phyloP scores from a whole-genome alignment of 2,113 vertebrate species.

The Glaucomys volans region DNA sequence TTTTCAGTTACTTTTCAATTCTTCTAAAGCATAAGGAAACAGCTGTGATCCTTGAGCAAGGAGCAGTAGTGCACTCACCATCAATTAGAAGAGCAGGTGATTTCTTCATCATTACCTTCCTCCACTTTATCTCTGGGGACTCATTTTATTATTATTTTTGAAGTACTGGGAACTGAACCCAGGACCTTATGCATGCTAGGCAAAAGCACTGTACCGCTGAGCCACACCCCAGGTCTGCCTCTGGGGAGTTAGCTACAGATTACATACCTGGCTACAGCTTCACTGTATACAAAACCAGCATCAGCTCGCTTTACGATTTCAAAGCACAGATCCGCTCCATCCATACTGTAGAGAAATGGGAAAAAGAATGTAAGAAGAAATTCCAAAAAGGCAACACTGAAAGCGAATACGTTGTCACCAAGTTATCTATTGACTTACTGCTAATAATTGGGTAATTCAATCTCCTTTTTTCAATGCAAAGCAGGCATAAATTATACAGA shows the following conservation, averaged over 20 bases:
- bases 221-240: too few relatives aligned
- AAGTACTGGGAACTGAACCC: too few relatives aligned
- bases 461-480: constrained; percentile 38
- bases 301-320: constrained; percentile 97
- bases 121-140: constrained; percentile 46
- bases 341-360: constrained; percentile 90
- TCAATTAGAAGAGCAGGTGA: constrained; percentile 30
- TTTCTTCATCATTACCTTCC: constrained; percentile 43
- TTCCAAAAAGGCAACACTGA: constrained; percentile 50
- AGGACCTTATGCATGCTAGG: too few relatives aligned
- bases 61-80: neutral
- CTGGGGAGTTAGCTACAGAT: constrained; percentile 53
- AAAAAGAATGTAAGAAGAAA: constrained; percentile 58
- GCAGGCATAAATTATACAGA: constrained; percentile 37
- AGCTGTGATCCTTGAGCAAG: constrained; percentile 20
- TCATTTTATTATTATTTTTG: too few relatives aligned
- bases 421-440: constrained; percentile 33
- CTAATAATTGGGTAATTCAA: constrained; percentile 51
- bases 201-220: too few relatives aligned
- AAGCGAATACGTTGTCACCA: constrained; percentile 1
- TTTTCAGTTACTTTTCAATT: constrained; percentile 2
- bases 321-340: constrained; percentile 96
- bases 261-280: constrained; percentile 96
- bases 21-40: constrained; percentile 38
- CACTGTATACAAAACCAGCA: constrained; percentile 97